These are phyloP conservation scores for Mormyrops attenuatus DNA, from an alignment of 2,797 vertebrate genomes.

Conservation along the genomic window DNA sequence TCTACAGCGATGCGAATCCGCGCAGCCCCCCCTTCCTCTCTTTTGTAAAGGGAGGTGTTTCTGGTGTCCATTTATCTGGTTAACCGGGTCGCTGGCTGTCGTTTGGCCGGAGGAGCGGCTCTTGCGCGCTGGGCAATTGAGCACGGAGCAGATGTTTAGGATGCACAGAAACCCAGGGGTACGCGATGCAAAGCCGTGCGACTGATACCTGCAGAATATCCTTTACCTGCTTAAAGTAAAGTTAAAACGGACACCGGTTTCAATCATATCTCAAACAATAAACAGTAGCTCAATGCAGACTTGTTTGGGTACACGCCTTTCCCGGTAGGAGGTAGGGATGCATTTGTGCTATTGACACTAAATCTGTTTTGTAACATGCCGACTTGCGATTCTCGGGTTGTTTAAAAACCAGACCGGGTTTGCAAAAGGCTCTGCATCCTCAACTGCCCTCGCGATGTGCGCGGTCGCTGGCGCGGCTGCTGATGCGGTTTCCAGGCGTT, in stretches of 20 bases:
- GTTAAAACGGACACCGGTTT: neutral
- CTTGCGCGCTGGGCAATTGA: neutral
- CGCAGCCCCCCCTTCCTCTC: constrained; percentile 26
- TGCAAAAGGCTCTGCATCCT: neutral
- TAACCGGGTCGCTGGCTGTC: constrained; percentile 7
- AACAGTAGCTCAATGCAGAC: neutral
- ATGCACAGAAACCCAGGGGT: neutral
- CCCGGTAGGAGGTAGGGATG: neutral
- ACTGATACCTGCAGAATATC: neutral
- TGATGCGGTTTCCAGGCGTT: neutral
- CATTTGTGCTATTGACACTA: neutral
- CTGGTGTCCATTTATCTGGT: constrained; percentile 25
- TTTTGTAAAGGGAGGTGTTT: constrained; percentile 14
- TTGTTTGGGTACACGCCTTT: neutral
- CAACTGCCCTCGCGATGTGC: neutral
- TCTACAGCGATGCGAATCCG: constrained; percentile 40
- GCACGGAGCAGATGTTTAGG: neutral
- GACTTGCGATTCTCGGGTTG: neutral
- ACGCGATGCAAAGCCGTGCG: neutral
- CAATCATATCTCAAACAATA: neutral
- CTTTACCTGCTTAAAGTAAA: neutral
- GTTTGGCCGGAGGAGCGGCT: neutral
- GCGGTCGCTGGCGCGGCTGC: neutral
- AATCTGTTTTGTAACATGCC: neutral
- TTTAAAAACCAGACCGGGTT: neutral